Evolutionary conservation across 2,888 invertebrate genomes (phyloP), one percentile per base, ranked within the genome.

Genomic region (Synergus gifuensis): DNA sequence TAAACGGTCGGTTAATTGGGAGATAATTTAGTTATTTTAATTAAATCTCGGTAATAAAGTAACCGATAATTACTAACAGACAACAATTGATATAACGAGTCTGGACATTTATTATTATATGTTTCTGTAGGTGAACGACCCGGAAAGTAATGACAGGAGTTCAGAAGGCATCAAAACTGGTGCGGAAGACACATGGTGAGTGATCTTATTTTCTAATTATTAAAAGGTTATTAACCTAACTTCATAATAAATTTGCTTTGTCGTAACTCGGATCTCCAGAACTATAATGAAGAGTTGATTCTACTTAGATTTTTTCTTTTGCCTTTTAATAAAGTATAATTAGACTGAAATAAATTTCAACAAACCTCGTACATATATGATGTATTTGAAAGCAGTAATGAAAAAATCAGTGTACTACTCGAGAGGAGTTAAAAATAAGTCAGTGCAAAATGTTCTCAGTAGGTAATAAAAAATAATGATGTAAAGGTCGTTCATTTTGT

Each of bases 51-150:
- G 22, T 28, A 64, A 64, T 54, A 40, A 18, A 54, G 54, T 54
- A 36, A 49, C 28, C 49, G 49, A 22, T 14, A 22, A 66, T 46
- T 4, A 0, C 28, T 28, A 28, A 3, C 28, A 3, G 14, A 67
- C 14, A 54, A 7, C n/a, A 49, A n/a, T 49, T 8, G 36, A 73
- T 73, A 49, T 54, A 11, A 54, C 36, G 36, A n/a, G 54, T 73
- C 73, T 73, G n/a, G 54, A 54, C 54, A 73, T 73, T 73, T 54
- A 49, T 66, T 76, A 63, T 79, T 22, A 46, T 78, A 42, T 66
- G 83, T 76, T 79, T 77, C 79, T 82, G 44, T 79, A 92, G 92
- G 91, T 91, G 66, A 91, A 89, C 80, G 92, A 91, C 83, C 91
- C 92, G 44, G 92, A 91, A 83, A 88, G 85, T 78, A 85, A 87